These are phyloP conservation scores for Dendrophyllia cribrosa DNA, from an alignment of 64 coral and sea anemone genomes.

Conservation along the genomic window DNA sequence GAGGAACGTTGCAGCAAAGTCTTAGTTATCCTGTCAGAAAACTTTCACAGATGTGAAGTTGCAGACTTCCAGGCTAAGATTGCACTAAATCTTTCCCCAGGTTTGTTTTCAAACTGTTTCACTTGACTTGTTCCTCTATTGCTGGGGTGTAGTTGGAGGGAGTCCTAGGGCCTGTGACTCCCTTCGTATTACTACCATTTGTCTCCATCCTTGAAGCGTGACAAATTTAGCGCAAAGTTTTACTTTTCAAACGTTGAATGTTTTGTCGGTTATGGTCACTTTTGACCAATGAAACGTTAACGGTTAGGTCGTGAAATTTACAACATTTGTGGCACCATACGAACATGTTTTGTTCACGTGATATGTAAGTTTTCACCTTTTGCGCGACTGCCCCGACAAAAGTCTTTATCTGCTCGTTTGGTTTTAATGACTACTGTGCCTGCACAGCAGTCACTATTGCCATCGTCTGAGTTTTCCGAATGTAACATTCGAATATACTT, in stretches of 20 bases:
- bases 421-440: too few relatives aligned
- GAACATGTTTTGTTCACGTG: constrained; percentile 15
- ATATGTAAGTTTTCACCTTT: constrained; percentile 15
- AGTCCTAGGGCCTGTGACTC: not conserved
- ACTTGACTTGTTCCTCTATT: not conserved
- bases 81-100: constrained; percentile 77
- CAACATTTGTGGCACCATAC: not conserved
- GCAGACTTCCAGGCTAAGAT: constrained; percentile 85
- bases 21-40: constrained; percentile 77
- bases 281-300: too few relatives aligned
- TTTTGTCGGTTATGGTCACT: too few relatives aligned
- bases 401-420: not conserved
- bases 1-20: constrained; percentile 71
- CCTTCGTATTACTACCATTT: too few relatives aligned
- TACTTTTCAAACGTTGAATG: not conserved
- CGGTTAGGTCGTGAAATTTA: not conserved
- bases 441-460: too few relatives aligned
- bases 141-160: not conserved
- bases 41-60: constrained; percentile 67
- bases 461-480: too few relatives aligned
- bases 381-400: not conserved
- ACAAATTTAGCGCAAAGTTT: not conserved
- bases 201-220: too few relatives aligned
- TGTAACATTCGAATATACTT: too few relatives aligned
- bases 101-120: constrained; percentile 23